phyloP scores from a whole-genome alignment of 1,140 invertebrate species.

The Tetramorium parvispinum region DNA sequence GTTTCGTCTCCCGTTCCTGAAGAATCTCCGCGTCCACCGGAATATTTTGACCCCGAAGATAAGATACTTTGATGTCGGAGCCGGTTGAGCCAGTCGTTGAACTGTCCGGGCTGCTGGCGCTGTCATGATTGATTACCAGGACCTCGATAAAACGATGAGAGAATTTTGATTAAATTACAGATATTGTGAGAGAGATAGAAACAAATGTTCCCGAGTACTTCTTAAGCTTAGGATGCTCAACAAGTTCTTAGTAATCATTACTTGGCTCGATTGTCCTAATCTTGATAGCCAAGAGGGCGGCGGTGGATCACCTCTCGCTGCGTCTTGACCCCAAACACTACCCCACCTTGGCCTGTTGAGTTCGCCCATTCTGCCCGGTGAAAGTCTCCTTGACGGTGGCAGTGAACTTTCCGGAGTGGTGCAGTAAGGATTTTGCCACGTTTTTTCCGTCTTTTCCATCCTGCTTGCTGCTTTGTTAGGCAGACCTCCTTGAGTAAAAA shows the following conservation, averaged over 20 bases:
- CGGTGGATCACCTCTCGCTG: conserved; percentile 77
- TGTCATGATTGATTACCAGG: conserved; percentile 83
- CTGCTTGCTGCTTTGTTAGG: not conserved
- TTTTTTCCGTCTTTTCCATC: conserved; percentile 74
- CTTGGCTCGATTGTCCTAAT: conserved; percentile 81
- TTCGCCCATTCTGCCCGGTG: conserved; percentile 83
- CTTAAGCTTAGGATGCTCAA: not conserved
- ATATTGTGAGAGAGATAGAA: not conserved
- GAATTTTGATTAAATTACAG: conserved; percentile 10
- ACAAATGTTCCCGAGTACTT: not conserved
- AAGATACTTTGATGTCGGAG: conserved; percentile 85
- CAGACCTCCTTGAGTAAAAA: conserved; percentile 45
- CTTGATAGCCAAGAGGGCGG: conserved; percentile 88
- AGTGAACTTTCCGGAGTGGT: conserved; percentile 77
- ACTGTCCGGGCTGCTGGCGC: conserved; percentile 81
- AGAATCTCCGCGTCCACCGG: conserved; percentile 89
- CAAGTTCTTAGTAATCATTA: conserved; percentile 52
- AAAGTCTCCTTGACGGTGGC: conserved; percentile 78
- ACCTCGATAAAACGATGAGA: conserved; percentile 70
- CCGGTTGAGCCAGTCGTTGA: conserved; percentile 79
- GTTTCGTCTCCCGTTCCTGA: conserved; percentile 89
- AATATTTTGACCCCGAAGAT: conserved; percentile 90
- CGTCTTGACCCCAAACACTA: conserved; percentile 89
- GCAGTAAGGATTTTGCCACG: conserved; percentile 81
- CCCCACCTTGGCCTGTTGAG: conserved; percentile 90